These are phyloP conservation scores for Drosophila takahashii DNA, from an alignment of 1,140 invertebrate species.

Conservation along the genomic window DNA sequence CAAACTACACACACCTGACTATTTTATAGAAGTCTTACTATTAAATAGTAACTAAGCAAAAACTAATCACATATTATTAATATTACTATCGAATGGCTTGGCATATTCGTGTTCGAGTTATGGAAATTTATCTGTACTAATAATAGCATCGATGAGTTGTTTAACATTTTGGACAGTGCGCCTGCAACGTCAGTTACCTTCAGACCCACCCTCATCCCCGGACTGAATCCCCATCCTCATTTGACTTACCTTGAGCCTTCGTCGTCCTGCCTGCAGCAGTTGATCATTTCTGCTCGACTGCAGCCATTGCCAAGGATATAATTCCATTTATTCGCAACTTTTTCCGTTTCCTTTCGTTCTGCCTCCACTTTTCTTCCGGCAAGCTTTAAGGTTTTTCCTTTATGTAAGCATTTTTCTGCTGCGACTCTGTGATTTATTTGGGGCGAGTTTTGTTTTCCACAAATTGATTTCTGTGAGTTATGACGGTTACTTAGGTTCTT, in stretches of 20 bases:
- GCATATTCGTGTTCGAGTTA: too few species aligned
- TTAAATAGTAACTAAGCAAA: too few species aligned
- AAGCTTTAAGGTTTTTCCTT: slow-evolving; percentile 31
- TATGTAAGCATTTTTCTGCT: slow-evolving; percentile 38
- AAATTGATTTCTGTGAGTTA: slow-evolving; percentile 51
- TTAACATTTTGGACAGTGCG: background rate
- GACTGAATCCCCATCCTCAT: background rate
- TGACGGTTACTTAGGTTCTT: slow-evolving; percentile 30
- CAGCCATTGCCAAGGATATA: slow-evolving; percentile 50
- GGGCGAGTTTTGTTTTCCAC: slow-evolving; percentile 35
- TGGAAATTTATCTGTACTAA: too few species aligned
- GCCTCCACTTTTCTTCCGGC: slow-evolving; percentile 20
- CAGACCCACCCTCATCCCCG: background rate
- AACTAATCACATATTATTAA: too few species aligned
- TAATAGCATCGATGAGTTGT: background rate
- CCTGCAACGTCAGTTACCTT: slow-evolving; percentile 7
- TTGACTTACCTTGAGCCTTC: slow-evolving; percentile 41
- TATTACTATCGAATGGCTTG: too few species aligned
- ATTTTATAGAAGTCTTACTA: too few species aligned
- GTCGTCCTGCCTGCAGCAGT: slow-evolving; percentile 39
- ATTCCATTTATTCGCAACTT: slow-evolving; percentile 49
- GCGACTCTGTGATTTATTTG: slow-evolving; percentile 39
- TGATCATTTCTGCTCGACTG: slow-evolving; percentile 50
- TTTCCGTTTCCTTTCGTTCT: slow-evolving; percentile 35
- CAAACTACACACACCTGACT: too few species aligned